A percentile compares a stretch with the other conserved stretches of the same genome.
phyloP scores from a whole-genome alignment of 1,140 invertebrate species.

The Thaumatotibia leucotreta region DNA sequence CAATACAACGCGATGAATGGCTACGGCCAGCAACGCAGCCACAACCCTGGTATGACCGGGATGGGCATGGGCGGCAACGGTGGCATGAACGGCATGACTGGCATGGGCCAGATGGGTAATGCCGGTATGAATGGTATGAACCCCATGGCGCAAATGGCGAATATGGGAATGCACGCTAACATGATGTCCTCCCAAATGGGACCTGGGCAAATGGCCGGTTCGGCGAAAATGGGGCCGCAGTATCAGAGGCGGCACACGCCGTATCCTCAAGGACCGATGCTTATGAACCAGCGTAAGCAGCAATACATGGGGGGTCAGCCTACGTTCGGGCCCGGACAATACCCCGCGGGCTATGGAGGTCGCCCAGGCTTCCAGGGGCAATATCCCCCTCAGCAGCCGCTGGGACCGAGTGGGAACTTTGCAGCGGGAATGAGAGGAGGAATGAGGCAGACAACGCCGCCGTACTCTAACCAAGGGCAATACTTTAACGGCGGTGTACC shows the following conservation, averaged over 20 bases:
- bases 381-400: constrained; percentile 81
- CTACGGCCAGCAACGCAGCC: constrained; percentile 72
- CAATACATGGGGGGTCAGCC: constrained; percentile 75
- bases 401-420: constrained; percentile 77
- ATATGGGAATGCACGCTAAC: constrained; percentile 81
- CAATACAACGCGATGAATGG: constrained; percentile 75
- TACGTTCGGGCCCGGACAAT: constrained; percentile 78
- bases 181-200: constrained; percentile 80
- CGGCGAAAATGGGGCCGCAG: constrained; percentile 79
- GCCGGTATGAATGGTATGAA: constrained; percentile 74
- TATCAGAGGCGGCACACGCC: constrained; percentile 84
- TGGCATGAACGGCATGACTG: constrained; percentile 78
- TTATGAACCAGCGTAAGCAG: constrained; percentile 87
- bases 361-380: constrained; percentile 82
- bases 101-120: constrained; percentile 75
- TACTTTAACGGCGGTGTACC: constrained; percentile 78
- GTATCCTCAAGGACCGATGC: constrained; percentile 88
- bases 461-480: constrained; percentile 80
- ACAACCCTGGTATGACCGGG: constrained; percentile 78
- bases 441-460: constrained; percentile 80
- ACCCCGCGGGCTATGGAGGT: constrained; percentile 76
- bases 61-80: constrained; percentile 81
- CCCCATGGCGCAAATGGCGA: constrained; percentile 81
- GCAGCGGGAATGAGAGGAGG: constrained; percentile 72
- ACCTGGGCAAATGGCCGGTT: constrained; percentile 72